Evolutionary conservation across 2,113 vertebrate genomes (phyloP).

Genomic region (Actinemys pallida): DNA sequence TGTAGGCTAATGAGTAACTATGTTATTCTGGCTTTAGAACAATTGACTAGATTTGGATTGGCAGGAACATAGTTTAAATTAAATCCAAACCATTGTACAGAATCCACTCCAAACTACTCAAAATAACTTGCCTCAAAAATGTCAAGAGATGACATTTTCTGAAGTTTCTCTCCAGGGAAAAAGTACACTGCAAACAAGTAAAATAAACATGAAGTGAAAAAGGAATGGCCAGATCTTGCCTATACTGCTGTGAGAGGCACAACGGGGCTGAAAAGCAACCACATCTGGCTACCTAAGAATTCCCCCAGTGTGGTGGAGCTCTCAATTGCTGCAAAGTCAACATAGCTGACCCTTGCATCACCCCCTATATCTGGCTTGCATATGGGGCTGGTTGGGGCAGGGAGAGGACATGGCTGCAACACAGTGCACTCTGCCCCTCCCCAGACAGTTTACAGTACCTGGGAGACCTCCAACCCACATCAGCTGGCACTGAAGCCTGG

Average conservation of each 20-base stretch:
- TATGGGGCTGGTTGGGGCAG: background rate
- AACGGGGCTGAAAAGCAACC: background rate
- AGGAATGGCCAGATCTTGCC: background rate
- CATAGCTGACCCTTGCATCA: background rate
- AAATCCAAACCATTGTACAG: conserved; percentile 46
- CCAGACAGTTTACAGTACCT: background rate
- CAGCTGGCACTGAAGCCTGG: background rate
- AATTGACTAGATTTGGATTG: conserved; percentile 12
- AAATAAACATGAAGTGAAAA: background rate
- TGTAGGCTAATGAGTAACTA: conserved; percentile 22
- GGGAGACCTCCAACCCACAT: background rate
- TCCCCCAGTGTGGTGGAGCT: background rate
- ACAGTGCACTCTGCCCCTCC: fast-evolving
- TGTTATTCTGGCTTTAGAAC: conserved; percentile 13
- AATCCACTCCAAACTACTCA: conserved; percentile 33
- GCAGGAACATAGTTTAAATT: conserved; percentile 50
- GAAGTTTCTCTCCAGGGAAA: conserved; percentile 45
- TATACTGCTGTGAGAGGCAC: background rate
- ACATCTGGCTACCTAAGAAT: background rate
- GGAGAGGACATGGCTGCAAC: background rate
- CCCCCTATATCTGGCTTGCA: background rate
- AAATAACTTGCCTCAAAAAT: conserved; percentile 61
- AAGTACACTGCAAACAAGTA: conserved; percentile 37
- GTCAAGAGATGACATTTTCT: conserved; percentile 54
- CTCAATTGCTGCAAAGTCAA: fast-evolving